Conservation (phyloP, 2,113 vertebrate genomes). For the Perca schrenkii region DNA sequence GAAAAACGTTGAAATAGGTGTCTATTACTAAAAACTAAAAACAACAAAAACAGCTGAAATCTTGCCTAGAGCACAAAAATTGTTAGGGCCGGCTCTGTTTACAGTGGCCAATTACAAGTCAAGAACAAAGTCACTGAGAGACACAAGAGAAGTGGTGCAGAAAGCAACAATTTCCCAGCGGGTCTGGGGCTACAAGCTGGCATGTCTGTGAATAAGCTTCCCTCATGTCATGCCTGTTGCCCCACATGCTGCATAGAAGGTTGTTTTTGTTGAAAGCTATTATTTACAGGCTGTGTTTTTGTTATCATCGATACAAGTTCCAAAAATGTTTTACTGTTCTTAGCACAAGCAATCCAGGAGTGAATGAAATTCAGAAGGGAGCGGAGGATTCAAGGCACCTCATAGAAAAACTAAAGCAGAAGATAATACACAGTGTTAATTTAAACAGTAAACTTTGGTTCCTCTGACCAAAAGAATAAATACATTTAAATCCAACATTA, state of each 20-base stretch:
- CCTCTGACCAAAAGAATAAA: constrained; percentile 8
- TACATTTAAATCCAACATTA: neutral
- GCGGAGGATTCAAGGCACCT: neutral
- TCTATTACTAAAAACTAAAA: too few species aligned
- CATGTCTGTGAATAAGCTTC: constrained; percentile 42
- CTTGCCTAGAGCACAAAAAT: too few species aligned
- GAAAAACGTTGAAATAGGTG: too few species aligned
- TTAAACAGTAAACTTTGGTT: constrained; percentile 7
- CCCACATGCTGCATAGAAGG: constrained; percentile 46
- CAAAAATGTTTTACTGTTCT: neutral
- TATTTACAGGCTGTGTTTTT: constrained; percentile 23
- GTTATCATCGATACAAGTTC: neutral
- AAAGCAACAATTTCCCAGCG: constrained; percentile 46
- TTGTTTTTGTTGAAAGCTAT: constrained; percentile 22
- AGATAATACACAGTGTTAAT: neutral
- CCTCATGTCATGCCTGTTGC: constrained; percentile 29
- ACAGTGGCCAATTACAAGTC: constrained; percentile 25
- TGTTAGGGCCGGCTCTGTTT: too few species aligned
- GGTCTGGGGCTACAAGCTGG: constrained; percentile 34
- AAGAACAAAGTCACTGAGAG: constrained; percentile 28
- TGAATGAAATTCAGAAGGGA: neutral
- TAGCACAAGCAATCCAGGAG: neutral
- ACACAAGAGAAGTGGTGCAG: constrained; percentile 29
- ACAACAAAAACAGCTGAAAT: too few species aligned
- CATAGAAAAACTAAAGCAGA: neutral